Base-by-base conservation (phyloP, 2,113 vertebrate genomes). In the Cebus imitator region DNA sequence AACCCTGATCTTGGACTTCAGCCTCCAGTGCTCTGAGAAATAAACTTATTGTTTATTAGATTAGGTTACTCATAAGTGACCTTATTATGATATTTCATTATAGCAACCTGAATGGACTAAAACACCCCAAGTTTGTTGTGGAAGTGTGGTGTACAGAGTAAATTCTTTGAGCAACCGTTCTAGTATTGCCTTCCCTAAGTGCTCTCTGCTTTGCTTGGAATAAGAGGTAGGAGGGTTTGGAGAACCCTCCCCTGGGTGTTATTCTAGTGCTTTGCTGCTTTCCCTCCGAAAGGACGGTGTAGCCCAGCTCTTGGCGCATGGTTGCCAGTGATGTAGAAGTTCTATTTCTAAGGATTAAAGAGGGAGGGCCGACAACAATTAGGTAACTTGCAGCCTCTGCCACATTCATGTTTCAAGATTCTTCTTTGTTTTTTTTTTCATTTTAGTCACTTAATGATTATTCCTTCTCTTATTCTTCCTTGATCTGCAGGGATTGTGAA, bases 371-470 rank as follows among this genome's bases (percentile, higher is more conserved):
- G 5, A 73, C 23, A 75, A 10, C 3, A 78, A 11, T 30, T 23
- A 50, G 75, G 21, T 4, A 68, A 17, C 12, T 66, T 7, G 30
- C 2, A 72, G 61, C 43, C 78, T 78, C 27, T 61, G 25, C 27
- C 61, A 32, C 18, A 35, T 4, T 6, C 35, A 17, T 83, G 30
- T 48, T 91, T 92, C 37, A 78, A 30, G 18, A 61, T 35, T 70
- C 45, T 86, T 45, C 18, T 70, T 20, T 21, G 14, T 23, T 87
- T 80, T 43, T 79, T 79, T 79, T 55, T 73, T 25, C 35, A 58
- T 81, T 84, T 96, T 91, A 23, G 23, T 75, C 23, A 61, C 8
- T 88, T 91, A 90, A 90, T 64, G n/a, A 82, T 78, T 96, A 30
- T 85, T 58, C 40, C 61, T 52, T 91, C 43, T 72, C 86, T 87